A percentile compares a stretch with the other conserved stretches of the same genome.
Evolutionary conservation across 1,140 invertebrate species (phyloP).

Genomic region (Dreissena polymorpha): DNA sequence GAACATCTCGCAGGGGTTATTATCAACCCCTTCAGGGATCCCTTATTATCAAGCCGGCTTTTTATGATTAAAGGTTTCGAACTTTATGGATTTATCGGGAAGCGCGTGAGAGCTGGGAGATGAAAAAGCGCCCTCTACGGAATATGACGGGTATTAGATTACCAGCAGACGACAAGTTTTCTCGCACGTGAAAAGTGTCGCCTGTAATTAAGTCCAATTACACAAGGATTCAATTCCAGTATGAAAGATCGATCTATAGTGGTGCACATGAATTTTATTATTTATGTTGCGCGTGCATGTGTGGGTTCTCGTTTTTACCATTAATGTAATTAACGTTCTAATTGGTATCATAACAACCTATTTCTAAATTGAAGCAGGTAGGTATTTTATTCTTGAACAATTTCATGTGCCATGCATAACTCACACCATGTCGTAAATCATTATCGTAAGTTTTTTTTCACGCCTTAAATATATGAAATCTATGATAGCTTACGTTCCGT

Average conservation of each 20-base stretch:
- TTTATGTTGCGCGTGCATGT: no score
- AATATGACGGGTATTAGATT: conserved; percentile 48
- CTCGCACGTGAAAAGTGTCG: conserved; percentile 32
- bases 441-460: no score
- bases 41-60: conserved; percentile 41
- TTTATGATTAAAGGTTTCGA: conserved; percentile 56
- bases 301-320: no score
- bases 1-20: conserved; percentile 35
- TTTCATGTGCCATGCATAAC: no score
- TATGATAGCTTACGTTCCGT: no score
- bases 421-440: no score
- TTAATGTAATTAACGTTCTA: no score
- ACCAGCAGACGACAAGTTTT: conserved; percentile 47
- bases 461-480: no score
- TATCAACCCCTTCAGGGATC: conserved; percentile 41
- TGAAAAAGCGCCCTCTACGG: conserved; percentile 28
- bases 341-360: no score
- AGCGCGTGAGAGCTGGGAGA: conserved; percentile 43
- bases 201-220: conserved; percentile 55
- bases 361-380: no score
- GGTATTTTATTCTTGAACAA: no score
- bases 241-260: not conserved
- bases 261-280: no score
- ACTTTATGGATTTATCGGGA: conserved; percentile 39
- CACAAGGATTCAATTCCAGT: not conserved